phyloP scores from a whole-genome alignment of 53 echinoderm and acorn worm genomes.

The Astropecten irregularis region DNA sequence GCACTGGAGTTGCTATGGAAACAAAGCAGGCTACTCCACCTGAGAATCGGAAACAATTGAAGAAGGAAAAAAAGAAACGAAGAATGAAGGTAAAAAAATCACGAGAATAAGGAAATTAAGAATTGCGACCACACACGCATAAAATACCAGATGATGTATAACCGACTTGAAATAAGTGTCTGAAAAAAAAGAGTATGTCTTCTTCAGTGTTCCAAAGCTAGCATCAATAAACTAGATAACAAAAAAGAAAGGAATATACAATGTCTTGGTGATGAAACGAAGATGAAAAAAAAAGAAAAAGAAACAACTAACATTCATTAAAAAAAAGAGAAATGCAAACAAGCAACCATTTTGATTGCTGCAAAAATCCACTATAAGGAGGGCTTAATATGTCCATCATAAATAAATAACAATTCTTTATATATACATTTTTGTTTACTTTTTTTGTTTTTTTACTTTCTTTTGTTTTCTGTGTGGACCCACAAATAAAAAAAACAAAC shows the following conservation, averaged over 20 bases:
- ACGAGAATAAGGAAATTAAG: neutral
- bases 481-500: neutral
- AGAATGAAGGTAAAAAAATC: neutral
- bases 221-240: neutral
- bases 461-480: neutral
- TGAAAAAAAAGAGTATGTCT: no score
- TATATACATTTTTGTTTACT: constrained; percentile 35
- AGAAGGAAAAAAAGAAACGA: neutral
- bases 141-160: constrained; percentile 6
- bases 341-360: neutral
- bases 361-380: neutral
- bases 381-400: constrained; percentile 20
- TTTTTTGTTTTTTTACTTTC: no score
- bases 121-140: neutral
- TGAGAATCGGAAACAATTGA: constrained; percentile 4
- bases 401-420: constrained; percentile 52
- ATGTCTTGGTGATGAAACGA: no score
- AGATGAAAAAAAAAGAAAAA: neutral
- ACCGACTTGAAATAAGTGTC: neutral
- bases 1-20: constrained; percentile 5
- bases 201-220: neutral
- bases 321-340: neutral
- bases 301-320: neutral
- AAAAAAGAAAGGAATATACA: neutral
- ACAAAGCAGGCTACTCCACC: constrained; percentile 12